A percentile compares a stretch with the other conserved stretches of the same genome.
phyloP scores from a whole-genome alignment of 2,888 invertebrate species.

The Hypolimnas misippus region DNA sequence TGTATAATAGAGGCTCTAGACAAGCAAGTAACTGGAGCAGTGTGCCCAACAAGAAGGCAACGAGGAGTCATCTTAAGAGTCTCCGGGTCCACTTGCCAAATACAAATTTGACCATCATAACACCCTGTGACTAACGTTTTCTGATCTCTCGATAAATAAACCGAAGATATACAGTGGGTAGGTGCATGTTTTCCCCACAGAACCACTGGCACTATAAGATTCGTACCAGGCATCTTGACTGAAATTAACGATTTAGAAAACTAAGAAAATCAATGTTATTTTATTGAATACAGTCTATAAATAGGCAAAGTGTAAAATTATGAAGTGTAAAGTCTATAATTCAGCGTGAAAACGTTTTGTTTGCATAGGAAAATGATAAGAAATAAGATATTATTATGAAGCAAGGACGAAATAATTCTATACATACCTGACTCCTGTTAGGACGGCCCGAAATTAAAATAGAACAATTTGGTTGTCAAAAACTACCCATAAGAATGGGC shows the following conservation, averaged over 20 bases:
- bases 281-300: neutral
- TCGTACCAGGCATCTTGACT: constrained; percentile 89
- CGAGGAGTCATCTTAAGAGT: constrained; percentile 95
- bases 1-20: constrained; percentile 91
- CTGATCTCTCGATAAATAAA: constrained; percentile 96
- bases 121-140: constrained; percentile 97
- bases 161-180: constrained; percentile 97
- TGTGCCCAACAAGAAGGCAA: constrained; percentile 96
- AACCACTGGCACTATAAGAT: constrained; percentile 97
- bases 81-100: constrained; percentile 93
- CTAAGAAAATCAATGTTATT: neutral
- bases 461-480: constrained; percentile 22
- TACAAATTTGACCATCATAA: constrained; percentile 98
- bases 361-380: constrained; percentile 67
- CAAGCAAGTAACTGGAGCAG: constrained; percentile 95
- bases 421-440: constrained; percentile 49
- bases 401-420: constrained; percentile 58
- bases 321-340: constrained; percentile 37
- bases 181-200: constrained; percentile 98
- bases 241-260: constrained; percentile 30
- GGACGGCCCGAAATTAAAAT: neutral
- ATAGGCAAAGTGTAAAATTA: constrained; percentile 12
- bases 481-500: constrained; percentile 37
- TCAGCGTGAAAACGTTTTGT: constrained; percentile 60
- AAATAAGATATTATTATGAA: constrained; percentile 47